Base-by-base conservation (phyloP, 1,140 invertebrate species). In the Psilanteris sp. region DNA sequence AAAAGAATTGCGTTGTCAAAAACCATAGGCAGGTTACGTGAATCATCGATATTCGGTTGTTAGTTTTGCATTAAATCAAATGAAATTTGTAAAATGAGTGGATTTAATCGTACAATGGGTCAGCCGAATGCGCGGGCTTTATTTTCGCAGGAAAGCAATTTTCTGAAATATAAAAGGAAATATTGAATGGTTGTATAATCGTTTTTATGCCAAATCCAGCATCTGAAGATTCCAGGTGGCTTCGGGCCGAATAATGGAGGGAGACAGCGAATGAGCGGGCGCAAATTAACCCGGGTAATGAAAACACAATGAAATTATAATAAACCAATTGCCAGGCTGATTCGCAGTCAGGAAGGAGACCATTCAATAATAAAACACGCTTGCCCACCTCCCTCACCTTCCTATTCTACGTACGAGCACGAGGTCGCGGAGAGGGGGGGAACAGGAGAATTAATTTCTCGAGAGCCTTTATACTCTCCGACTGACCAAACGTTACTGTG, bases 281-380 rank as follows among this genome's bases (percentile, higher is more conserved):
- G 79, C 79, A 82, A 87, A 88, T 88, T 86, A 87, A 87, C 78
- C 79, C 55, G 80, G 75, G 78, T 87, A 88, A 88, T 87, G 85
- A 87, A 87, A 87, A 87, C 85, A 84, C 84, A 87, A 87, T 87
- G 86, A 87, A 87, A 88, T 88, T 87, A 86, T 87, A 87, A 88
- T 88, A 86, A 88, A 86, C 86, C 85, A 88, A 88, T 87, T 88
- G 85, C 82, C 80, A 80, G 79, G 81, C 83, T 87, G 85, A 87
- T 88, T 86, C 83, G 82, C 78, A 85, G 84, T 72, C 79, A 79
- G 80, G 78, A 87, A 85, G 85, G 80, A 87, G 83, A 79, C 80
- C 81, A 84, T 87, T 88, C 85, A 87, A 88, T 87, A 87, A 86
- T 88, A 87, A 87, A 88, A 87, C 84, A 82, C 81, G 80, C 79